phyloP scores from a whole-genome alignment of 2,888 invertebrate genomes.

The Caenorhabditis sp. region DNA sequence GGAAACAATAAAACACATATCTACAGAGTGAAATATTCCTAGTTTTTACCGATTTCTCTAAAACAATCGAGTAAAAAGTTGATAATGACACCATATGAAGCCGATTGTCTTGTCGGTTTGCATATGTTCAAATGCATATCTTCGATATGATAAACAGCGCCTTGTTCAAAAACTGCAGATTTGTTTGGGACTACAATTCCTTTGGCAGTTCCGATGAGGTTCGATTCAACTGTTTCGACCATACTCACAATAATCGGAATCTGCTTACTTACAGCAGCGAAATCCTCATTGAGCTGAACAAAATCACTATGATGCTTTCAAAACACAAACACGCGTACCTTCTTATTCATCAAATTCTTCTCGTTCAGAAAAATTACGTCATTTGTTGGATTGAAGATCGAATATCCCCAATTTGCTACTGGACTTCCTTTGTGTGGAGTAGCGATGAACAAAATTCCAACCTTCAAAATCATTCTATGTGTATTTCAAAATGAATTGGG shows the following conservation, averaged over 20 bases:
- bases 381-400: slow-evolving; percentile 57
- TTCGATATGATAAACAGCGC: slow-evolving; percentile 59
- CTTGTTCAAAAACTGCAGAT: slow-evolving; percentile 60
- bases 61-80: slow-evolving; percentile 60
- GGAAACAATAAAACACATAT: background rate
- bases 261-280: slow-evolving; percentile 40
- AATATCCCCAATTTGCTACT: slow-evolving; percentile 57
- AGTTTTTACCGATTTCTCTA: slow-evolving; percentile 7
- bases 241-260: slow-evolving; percentile 62
- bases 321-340: too few species aligned
- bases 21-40: background rate
- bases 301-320: too few species aligned
- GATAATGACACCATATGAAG: slow-evolving; percentile 60
- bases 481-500: background rate
- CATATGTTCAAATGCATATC: slow-evolving; percentile 64
- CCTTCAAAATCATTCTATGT: slow-evolving; percentile 13
- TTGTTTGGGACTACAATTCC: slow-evolving; percentile 63
- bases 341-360: slow-evolving; percentile 54
- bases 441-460: slow-evolving; percentile 67
- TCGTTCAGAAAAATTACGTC: slow-evolving; percentile 59
- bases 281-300: slow-evolving; percentile 61
- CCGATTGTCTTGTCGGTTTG: slow-evolving; percentile 59
- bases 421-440: slow-evolving; percentile 67
- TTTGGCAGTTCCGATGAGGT: slow-evolving; percentile 50
- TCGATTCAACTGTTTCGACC: slow-evolving; percentile 59